Evolutionary conservation across 2,888 invertebrate species (phyloP).

Genomic region (Drosophila neutralis): DNA sequence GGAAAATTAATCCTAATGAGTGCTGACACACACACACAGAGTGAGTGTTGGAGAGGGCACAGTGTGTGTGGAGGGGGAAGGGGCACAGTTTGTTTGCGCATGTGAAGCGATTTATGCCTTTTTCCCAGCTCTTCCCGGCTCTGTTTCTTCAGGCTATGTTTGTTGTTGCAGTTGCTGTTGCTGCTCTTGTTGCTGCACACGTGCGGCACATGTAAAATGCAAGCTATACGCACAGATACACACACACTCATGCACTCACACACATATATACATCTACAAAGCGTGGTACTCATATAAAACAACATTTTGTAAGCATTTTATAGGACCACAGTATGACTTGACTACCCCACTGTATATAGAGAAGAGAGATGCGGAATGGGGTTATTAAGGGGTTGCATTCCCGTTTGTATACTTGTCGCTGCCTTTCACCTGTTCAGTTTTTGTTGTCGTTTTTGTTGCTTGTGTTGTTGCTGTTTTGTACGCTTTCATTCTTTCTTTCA

Average conservation of each 20-base stretch:
- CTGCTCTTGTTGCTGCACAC: constrained; percentile 65
- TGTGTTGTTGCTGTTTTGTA: constrained; percentile 20
- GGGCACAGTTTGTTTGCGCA: constrained; percentile 68
- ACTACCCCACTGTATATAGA: constrained; percentile 2
- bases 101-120: constrained; percentile 77
- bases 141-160: constrained; percentile 48
- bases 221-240: constrained; percentile 41
- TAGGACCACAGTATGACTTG: constrained; percentile 64
- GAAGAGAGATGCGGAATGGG: neutral
- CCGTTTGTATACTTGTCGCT: constrained; percentile 17
- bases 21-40: constrained; percentile 61
- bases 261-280: constrained; percentile 4
- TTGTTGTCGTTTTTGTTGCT: constrained; percentile 7
- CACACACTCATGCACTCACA: constrained; percentile 19
- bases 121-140: constrained; percentile 36
- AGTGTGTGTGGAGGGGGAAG: neutral
- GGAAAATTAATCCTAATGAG: constrained; percentile 81
- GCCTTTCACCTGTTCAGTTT: constrained; percentile 25
- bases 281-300: constrained; percentile 62
- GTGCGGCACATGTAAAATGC: constrained; percentile 75
- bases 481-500: constrained; percentile 52
- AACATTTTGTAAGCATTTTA: constrained; percentile 81
- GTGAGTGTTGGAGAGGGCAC: neutral
- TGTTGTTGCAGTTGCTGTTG: constrained; percentile 30
- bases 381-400: neutral